Evolutionary conservation across 2,888 invertebrate genomes (phyloP).

Genomic region (Pandemis cinnamomeana): DNA sequence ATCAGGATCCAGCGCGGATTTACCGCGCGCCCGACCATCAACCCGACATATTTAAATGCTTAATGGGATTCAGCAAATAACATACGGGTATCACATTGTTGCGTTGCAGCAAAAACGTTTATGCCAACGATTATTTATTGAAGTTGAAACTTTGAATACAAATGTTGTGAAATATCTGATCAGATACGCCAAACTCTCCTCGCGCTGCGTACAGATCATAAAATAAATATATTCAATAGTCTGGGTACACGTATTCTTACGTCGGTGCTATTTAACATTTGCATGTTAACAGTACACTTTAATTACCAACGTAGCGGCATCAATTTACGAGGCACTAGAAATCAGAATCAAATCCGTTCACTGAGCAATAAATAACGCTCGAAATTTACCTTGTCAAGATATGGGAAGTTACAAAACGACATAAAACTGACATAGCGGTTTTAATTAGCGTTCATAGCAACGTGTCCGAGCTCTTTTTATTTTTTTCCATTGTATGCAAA

Average conservation of each 20-base stretch:
- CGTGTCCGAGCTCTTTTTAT: conserved; percentile 69
- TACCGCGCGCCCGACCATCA: conserved; percentile 50
- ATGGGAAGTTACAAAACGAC: conserved; percentile 67
- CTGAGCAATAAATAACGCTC: conserved; percentile 59
- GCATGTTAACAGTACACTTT: conserved; percentile 40
- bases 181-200: background rate
- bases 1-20: conserved; percentile 56
- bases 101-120: background rate
- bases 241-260: conserved; percentile 29
- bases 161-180: conserved; percentile 3
- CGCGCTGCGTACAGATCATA: conserved; percentile 9
- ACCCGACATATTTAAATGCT: conserved; percentile 41
- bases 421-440: conserved; percentile 71
- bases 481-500: conserved; percentile 82
- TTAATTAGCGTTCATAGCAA: conserved; percentile 80
- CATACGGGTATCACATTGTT: conserved; percentile 13
- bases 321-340: conserved; percentile 32
- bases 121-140: conserved; percentile 2
- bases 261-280: conserved; percentile 35
- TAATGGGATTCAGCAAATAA: conserved; percentile 24
- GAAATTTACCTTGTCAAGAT: conserved; percentile 66
- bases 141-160: conserved; percentile 5
- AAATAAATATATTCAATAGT: conserved; percentile 24
- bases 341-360: conserved; percentile 40
- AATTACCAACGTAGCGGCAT: conserved; percentile 33